Base-by-base conservation (phyloP, 2,797 vertebrate genomes). In the Margarornis squamiger region DNA sequence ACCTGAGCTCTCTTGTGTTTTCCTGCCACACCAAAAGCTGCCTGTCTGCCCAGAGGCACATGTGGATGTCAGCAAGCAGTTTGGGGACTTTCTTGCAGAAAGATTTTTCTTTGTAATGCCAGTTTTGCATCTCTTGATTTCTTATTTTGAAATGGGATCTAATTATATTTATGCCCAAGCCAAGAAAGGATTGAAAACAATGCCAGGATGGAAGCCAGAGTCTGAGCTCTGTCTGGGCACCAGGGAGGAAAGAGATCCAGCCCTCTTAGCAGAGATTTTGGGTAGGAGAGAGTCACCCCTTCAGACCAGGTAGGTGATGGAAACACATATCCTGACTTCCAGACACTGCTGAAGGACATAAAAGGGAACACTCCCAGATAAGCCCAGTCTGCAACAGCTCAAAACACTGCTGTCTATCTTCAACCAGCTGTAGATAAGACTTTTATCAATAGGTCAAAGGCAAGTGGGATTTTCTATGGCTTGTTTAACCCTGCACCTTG, bases 371-470 rank as follows among this genome's bases (percentile, higher is more conserved):
- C 5, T 51, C 41, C 58, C 55, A 51, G 83, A 66, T 45, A 88
- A 94, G 43, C 39, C 41, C 26, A 39, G 72, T 4, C 90, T 94
- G 67, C 45, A 71, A 15, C 61, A 82, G 61, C 58, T 92, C 65
- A 29, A 78, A 88, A 72, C 8, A 22, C 7, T 74, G 51, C 70
- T 86, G 62, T 17, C 86, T 91, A 0, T 75, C 76, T 84, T 41
- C 70, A 88, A 17, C 48, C 48, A 79, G 52, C 43, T 86, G 55
- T 52, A 75, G 91, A 86, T 83, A 86, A 87, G 62, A 16, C 36
- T 48, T 94, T 82, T 79, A 63, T 78, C 68, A 75, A 38, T 49
- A 85, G 80, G 86, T 88, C 80, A 96, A 92, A 96, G 70, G 90
- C 93, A 96, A 95, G 73, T 32, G 70, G 48, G 71, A 79, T 93